Evolutionary conservation across 2,113 vertebrate species (phyloP), one percentile per base, ranked within the genome.

Genomic region (Halcyon malimbica): DNA sequence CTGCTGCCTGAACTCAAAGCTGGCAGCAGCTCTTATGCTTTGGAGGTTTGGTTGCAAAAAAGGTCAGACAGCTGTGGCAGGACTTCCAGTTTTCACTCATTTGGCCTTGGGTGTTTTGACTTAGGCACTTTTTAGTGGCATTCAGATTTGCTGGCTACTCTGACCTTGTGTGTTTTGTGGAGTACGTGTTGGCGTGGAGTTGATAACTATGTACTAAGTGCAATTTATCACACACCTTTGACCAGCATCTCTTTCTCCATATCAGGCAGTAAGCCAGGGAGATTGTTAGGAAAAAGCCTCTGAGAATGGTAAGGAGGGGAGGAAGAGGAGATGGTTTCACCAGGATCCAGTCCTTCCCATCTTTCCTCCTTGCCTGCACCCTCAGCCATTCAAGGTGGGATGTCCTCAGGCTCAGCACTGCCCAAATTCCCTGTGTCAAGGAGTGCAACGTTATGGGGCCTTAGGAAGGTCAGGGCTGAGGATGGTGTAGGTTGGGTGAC

Each of bases 51-150:
- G 23, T 78, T 96, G 83, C 64, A n/a, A 7, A 75, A 86, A 51
- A 46, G 21, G 1, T 13, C 94, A 51, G 10, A 5, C n/a, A 73
- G 59, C 90, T 96, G 86, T 8, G 51, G 83, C 67, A 57, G 73
- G 57, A 15, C 60, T 87, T 71, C 48, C 65, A 54, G 2, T 54
- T 87, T 37, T 64, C 50, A 7, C 65, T 87, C 0, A 3, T 16
- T 31, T 16, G 35, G 53, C 54, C 31, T 25, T 5, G 12, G 16
- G 21, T 39, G 25, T 59, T 87, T 76, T 1, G 4, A 16, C 39
- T 51, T 13, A 0, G 2, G 42, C 15, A 1, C 51, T 33, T 73
- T 2, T 20, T 33, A 25, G 57, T 14, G 42, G 41, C 0, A 0
- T 29, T 87, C 51, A 67, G 44, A 50, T 86, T 46, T 50, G 23